Evolutionary conservation across 1,140 invertebrate species (phyloP).

Genomic region (Lutraria rhynchaena): DNA sequence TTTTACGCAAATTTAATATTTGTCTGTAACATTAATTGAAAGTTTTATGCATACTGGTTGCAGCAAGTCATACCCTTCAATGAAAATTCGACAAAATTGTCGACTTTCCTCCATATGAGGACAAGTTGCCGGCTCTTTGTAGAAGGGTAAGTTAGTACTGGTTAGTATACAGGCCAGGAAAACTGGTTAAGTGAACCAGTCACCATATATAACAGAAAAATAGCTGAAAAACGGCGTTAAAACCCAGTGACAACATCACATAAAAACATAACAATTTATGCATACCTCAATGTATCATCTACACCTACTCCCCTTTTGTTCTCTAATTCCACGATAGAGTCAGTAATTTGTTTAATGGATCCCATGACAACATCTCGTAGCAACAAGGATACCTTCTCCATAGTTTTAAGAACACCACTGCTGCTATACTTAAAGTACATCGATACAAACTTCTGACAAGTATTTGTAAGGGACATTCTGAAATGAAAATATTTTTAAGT

Average conservation of each 20-base stretch:
- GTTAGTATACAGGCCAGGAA: no score
- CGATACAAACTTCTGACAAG: conserved; percentile 12
- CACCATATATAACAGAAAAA: no score
- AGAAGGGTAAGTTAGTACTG: no score
- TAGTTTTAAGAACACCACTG: conserved; percentile 23
- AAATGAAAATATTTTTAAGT: no score
- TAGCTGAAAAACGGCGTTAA: no score
- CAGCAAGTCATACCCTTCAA: no score
- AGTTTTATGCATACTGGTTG: not conserved
- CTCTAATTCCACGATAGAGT: conserved; percentile 24
- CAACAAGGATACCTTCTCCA: conserved; percentile 42
- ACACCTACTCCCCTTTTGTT: conserved; percentile 38
- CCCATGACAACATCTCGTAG: conserved; percentile 14
- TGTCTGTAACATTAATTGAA: not conserved
- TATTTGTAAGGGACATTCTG: not conserved
- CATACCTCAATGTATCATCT: conserved; percentile 43
- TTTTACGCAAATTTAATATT: not conserved
- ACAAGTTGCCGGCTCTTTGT: no score
- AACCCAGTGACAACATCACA: no score
- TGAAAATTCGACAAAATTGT: no score
- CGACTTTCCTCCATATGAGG: no score
- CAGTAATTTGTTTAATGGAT: conserved; percentile 8
- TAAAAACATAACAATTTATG: not conserved
- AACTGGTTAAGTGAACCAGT: no score
- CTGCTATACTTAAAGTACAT: conserved; percentile 43